Evolutionary conservation across 2,797 vertebrate species (phyloP), one percentile per base, ranked within the genome.

Genomic region (Pseudochirops cupreus): DNA sequence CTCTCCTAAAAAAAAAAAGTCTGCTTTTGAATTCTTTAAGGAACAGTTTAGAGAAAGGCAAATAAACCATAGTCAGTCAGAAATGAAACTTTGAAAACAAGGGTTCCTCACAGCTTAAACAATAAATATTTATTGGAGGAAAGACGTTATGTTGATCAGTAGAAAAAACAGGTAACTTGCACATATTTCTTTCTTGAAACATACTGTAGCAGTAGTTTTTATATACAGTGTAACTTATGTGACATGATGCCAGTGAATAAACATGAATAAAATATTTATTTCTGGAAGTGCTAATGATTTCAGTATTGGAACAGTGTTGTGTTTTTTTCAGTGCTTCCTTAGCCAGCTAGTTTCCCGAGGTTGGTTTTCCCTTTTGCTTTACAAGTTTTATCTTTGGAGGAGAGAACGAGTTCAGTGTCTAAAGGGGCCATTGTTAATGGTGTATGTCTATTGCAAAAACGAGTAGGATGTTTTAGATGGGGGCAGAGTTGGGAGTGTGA

Each of bases 161-260:
- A 93, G 33, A 95, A 93, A 95, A 0, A 5, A 46, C 9, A 56
- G n/a, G 39, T 56, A 14, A 89, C 39, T 91, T 93, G 56, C 2
- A 28, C 91, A 55, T 33, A 90, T 18, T 97, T 89, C 89, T 97
- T 62, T 91, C 54, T 82, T 97, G 93, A 97, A 94, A 94, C 94
- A 53, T 28, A 52, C 46, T 50, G 1, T 74, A 92, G 92, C 21
- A 92, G 4, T 46, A 91, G 55, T 52, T 93, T 92, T 67, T 54
- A 54, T 52, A 39, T 46, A 16, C 90, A 87, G 58, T 94, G 46
- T 53, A 0, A 46, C 24, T 28, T 12, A 24, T 62, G 33, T 56
- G 56, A 93, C 87, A 31, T n/a, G 50, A 95, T 94, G 50, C 74
- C 92, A 39, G 33, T 31, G 74, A 55, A 4, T 87, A 50, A 50